Evolutionary conservation across 1,140 invertebrate genomes (phyloP), one percentile per base, ranked within the genome.

Genomic region (Gonatopus flavifemur): DNA sequence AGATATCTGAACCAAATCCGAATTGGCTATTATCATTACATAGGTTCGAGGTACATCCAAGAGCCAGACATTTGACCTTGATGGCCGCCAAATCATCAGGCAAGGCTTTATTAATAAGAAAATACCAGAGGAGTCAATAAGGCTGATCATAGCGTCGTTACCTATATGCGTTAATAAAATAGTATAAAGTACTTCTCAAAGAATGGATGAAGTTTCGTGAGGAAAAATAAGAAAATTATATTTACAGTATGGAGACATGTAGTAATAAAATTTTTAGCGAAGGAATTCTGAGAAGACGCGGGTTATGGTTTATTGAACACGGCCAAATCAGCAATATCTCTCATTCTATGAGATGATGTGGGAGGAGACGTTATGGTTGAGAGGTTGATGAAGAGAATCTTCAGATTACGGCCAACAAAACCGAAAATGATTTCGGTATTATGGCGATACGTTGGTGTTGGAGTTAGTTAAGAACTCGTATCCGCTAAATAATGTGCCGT

Each of bases 351-450:
- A 4, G 32, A 59, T 25, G 55, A 55, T 22, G 44, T 62, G n/a
- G 55, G 55, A 7, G 18, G 33, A 4, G 20, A 55, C 37, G 3
- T 2, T 1, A 2, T 25, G 19, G 37, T 66, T 6, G 47, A 25
- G 33, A 39, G 66, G 25, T 62, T 69, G 32, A 41, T 67, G 4
- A 68, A 62, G 51, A 65, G 63, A 3, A 22, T 52, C n/a, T 65
- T 32, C 36, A 64, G 49, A 24, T 33, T 13, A 33, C 10, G n/a
- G 13, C 67, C 67, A 8, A n/a, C 36, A 3, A 30, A 20, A 28
- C 60, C 62, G 2, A 71, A 67, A 52, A 69, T 70, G 46, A 41
- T 13, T 28, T 19, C 7, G 7, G 61, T 52, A 8, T n/a, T 73
- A 62, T 66, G 63, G 69, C 38, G 54, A 59, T 3, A 30, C 55